Evolutionary conservation across 2,113 vertebrate species (phyloP), one percentile per base, ranked within the genome.

Genomic region (Trichechus manatus): DNA sequence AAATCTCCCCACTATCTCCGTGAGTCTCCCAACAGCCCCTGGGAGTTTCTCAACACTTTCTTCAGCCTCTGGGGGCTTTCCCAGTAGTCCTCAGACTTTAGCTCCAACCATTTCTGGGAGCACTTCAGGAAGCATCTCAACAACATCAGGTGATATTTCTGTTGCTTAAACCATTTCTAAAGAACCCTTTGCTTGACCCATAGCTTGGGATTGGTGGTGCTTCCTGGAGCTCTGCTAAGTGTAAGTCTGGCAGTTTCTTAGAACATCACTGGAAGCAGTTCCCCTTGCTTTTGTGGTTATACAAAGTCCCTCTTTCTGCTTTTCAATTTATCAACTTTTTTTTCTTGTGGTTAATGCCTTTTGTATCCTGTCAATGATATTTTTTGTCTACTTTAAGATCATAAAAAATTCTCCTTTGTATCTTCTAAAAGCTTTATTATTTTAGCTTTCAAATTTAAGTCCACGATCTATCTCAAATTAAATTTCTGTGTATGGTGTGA

Each of bases 361-460:
- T 80, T 20, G 11, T 64, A 78, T 84, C 31, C 50, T 39, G 13
- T 61, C 72, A 36, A 22, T 44, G 25, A 27, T 74, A 5, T 44
- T 78, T 70, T 59, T 79, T 70, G 39, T 20, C 22, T 70, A 36
- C 39, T 27, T 82, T 3, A 1, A 85, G 36, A 17, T 87, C 85
- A 70, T 68, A 74, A 87, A 92, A 83, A 33, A 89, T 74, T 72
- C 39, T 61, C 2, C 4, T 74, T 14, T n/a, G 36, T 19, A 2
- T 44, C 31, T 91, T 79, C 59, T 13, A 39, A 70, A 74, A 64
- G 13, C 9, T 85, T 72, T 92, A 64, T 44, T 86, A 75, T 64
- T 88, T 78, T 92, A 75, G 31, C 15, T 77, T 89, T 94, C 13
- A n/a, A 47, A 70, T 27, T 47, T 70, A 95, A 92, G 42, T 25